Evolutionary conservation across 2,113 vertebrate species (phyloP).

Genomic region (Apteryx owenii): DNA sequence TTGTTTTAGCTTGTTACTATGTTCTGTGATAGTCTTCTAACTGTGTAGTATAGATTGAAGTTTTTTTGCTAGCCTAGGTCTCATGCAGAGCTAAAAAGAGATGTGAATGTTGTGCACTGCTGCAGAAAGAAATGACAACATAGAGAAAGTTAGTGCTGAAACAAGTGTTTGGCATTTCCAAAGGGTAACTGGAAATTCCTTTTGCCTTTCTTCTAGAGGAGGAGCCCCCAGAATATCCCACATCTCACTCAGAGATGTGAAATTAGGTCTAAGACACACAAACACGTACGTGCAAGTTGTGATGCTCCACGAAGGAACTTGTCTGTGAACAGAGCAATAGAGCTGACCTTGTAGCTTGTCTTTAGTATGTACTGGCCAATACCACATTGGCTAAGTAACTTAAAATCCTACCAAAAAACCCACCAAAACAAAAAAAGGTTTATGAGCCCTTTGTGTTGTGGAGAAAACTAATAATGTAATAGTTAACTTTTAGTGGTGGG

Average conservation of each 20-base stretch:
- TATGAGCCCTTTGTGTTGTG: neutral
- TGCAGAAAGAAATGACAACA: neutral
- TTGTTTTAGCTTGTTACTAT: neutral
- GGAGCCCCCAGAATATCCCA: neutral
- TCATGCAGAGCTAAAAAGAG: conserved; percentile 21
- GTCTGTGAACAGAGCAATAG: neutral
- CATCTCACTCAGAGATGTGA: neutral
- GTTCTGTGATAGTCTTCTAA: neutral
- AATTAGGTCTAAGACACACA: neutral
- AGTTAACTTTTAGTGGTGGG: neutral
- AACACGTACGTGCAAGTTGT: too few species aligned
- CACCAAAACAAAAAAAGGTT: neutral
- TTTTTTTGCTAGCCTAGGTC: neutral
- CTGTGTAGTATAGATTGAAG: neutral
- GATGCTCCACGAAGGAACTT: neutral
- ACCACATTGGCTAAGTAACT: neutral
- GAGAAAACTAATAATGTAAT: neutral
- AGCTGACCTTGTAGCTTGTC: neutral
- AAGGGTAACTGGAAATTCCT: neutral
- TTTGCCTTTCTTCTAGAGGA: neutral
- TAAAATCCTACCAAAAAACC: neutral
- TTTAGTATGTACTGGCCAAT: neutral
- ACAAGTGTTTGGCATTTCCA: conserved; percentile 28
- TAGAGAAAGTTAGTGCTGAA: conserved; percentile 29
- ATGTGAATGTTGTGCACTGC: neutral